Evolutionary conservation across 2,888 invertebrate genomes (phyloP).

Genomic region (Tricholauxania praeusta): DNA sequence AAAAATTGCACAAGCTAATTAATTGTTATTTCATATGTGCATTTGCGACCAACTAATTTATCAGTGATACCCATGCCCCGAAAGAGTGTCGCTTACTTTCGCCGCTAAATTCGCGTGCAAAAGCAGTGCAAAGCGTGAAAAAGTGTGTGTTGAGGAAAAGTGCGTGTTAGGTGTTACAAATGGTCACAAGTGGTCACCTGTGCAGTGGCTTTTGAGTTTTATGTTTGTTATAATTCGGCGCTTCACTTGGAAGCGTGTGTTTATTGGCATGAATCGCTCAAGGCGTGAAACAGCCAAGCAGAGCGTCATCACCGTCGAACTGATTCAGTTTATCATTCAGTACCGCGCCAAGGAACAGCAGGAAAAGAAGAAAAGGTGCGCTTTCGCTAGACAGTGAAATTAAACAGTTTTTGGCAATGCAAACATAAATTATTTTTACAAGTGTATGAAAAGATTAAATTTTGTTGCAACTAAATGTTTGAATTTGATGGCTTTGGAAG

Average conservation of each 20-base stretch:
- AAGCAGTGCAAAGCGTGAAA: no score
- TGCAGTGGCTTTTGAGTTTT: neutral
- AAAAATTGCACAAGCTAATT: conserved; percentile 14
- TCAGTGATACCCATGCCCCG: neutral
- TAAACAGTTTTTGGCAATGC: neutral
- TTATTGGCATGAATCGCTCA: conserved; percentile 60
- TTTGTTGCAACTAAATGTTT: conserved; percentile 47
- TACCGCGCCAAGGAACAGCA: conserved; percentile 65
- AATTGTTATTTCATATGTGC: conserved; percentile 31
- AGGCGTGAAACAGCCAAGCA: conserved; percentile 62
- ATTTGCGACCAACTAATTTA: conserved; percentile 7
- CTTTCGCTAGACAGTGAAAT: conserved; percentile 1
- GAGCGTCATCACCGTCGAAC: conserved; percentile 66
- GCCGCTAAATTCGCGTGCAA: neutral
- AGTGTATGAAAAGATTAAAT: neutral
- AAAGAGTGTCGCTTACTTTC: no score
- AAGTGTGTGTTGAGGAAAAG: no score
- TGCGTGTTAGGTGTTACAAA: conserved; percentile 12
- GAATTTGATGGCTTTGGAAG: conserved; percentile 49
- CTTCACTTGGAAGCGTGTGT: neutral
- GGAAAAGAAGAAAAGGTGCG: conserved; percentile 65
- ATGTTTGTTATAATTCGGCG: conserved; percentile 1
- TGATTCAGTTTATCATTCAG: conserved; percentile 68
- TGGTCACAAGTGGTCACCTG: neutral
- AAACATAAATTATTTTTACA: conserved; percentile 3